Percentiles rank a stretch among this genome's conserved stretches.
Evolutionary conservation across 2,888 invertebrate species (phyloP).

Genomic region (Leptopilina syphax): DNA sequence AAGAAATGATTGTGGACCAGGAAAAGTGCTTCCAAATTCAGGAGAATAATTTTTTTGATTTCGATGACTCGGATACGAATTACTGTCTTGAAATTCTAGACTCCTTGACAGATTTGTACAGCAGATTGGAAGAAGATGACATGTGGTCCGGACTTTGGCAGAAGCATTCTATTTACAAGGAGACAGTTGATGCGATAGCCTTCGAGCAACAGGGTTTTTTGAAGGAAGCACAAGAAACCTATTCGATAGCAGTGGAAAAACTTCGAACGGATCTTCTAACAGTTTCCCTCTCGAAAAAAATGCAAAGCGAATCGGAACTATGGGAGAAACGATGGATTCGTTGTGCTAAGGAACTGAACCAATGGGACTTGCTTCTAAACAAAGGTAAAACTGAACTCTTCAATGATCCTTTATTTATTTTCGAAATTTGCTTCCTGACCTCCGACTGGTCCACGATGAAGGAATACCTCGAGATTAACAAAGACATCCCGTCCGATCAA

Average conservation of each 20-base stretch:
- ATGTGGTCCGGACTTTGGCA: conserved; percentile 98
- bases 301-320: conserved; percentile 86
- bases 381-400: conserved; percentile 89
- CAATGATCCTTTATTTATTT: conserved; percentile 90
- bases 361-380: conserved; percentile 96
- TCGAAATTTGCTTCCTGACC: conserved; percentile 96
- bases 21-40: conserved; percentile 67
- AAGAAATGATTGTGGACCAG: conserved; percentile 89
- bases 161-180: conserved; percentile 92
- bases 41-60: conserved; percentile 82
- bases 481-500: conserved; percentile 92
- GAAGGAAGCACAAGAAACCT: conserved; percentile 93
- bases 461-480: conserved; percentile 93
- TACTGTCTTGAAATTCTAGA: conserved; percentile 86
- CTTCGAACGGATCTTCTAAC: conserved; percentile 89
- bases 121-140: conserved; percentile 95
- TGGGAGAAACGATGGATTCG: conserved; percentile 93
- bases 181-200: conserved; percentile 93
- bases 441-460: conserved; percentile 97
- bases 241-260: conserved; percentile 92
- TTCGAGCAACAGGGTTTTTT: conserved; percentile 98
- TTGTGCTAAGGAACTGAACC: conserved; percentile 96
- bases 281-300: conserved; percentile 85
- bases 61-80: conserved; percentile 86
- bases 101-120: conserved; percentile 93